phyloP scores from a whole-genome alignment of 2,888 invertebrate genomes.

The Sipha maydis region DNA sequence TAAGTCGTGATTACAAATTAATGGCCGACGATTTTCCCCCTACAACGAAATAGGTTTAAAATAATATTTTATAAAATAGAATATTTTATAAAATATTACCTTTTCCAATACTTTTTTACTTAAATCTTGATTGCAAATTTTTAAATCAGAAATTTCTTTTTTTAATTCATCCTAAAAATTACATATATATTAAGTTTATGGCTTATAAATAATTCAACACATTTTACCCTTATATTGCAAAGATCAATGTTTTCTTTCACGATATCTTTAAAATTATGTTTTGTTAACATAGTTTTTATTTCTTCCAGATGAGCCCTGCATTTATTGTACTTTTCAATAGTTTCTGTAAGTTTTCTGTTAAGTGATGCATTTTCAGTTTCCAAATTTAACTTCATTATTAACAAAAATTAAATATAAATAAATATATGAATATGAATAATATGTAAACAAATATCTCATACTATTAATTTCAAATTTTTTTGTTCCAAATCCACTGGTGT shows the following conservation, averaged over 20 bases:
- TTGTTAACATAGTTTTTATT: slow-evolving; percentile 38
- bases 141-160: slow-evolving; percentile 37
- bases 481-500: slow-evolving; percentile 16
- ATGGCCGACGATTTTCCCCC: not conserved
- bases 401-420: not conserved
- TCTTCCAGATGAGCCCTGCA: slow-evolving; percentile 45
- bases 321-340: slow-evolving; percentile 42
- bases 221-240: slow-evolving; percentile 41
- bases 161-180: slow-evolving; percentile 41
- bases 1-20: not conserved
- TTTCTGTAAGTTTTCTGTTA: slow-evolving; percentile 33
- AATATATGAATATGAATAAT: not conserved
- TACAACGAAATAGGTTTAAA: not conserved
- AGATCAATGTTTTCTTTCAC: slow-evolving; percentile 30
- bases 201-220: not conserved
- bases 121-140: slow-evolving; percentile 18
- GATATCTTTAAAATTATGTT: slow-evolving; percentile 43
- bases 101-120: slow-evolving; percentile 41
- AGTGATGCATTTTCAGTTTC: slow-evolving; percentile 44
- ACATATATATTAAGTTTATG: not conserved
- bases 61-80: not conserved
- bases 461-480: slow-evolving; percentile 45
- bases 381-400: slow-evolving; percentile 40
- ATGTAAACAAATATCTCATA: not conserved
- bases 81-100: slow-evolving; percentile 9